phyloP scores from a whole-genome alignment of 2,113 vertebrate genomes.

The Zosterops borbonicus region DNA sequence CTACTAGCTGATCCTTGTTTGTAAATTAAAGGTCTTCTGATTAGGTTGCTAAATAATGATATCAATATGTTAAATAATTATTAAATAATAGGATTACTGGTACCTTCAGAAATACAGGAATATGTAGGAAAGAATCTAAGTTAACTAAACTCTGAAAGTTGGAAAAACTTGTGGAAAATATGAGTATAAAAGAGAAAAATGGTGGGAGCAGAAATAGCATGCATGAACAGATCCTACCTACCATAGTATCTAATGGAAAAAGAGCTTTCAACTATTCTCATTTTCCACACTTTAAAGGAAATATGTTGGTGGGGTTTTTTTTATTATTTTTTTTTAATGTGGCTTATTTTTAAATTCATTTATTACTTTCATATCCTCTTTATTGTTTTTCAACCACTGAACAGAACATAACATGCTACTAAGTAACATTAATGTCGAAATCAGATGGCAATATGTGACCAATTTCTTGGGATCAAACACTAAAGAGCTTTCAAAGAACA shows the following conservation, averaged over 20 bases:
- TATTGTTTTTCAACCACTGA: not conserved
- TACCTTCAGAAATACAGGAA: not conserved
- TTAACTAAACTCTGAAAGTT: not conserved
- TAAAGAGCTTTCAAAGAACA: not conserved
- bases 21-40: not conserved
- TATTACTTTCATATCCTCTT: not conserved
- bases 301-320: not conserved
- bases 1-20: rapidly evolving
- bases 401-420: not conserved
- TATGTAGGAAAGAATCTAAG: not conserved
- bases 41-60: not conserved
- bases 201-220: not conserved
- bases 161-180: not conserved
- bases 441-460: not conserved
- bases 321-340: not conserved
- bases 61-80: not conserved
- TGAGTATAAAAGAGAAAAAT: not conserved
- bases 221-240: not conserved
- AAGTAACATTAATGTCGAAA: not conserved
- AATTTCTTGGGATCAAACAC: not conserved
- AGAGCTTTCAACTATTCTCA: not conserved
- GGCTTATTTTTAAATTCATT: not conserved
- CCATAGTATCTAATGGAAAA: not conserved
- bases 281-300: not conserved
- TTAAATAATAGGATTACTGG: not conserved